Evolutionary conservation across 2,797 vertebrate genomes (phyloP), one percentile per base, ranked within the genome.

Genomic region (Calcarius lapponicus): DNA sequence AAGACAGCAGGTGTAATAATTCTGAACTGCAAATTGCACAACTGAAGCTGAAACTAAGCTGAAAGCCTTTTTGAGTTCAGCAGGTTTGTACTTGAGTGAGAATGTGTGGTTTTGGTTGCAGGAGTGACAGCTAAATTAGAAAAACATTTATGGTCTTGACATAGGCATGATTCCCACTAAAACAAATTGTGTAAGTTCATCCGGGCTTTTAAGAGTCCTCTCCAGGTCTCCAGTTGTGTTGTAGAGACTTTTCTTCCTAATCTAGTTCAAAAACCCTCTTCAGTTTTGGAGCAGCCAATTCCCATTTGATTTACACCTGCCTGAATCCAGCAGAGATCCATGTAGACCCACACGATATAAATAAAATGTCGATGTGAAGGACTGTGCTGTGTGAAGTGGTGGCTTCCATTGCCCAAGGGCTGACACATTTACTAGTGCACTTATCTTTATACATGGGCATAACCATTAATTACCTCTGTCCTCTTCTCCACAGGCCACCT

Each of bases 361-460:
- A 88, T 61, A 53, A 81, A 64, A 88, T 9, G 31, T 38, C 1
- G 0, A 25, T 31, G 31, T 64, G 9, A 66, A 88, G 31, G 79
- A 72, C 36, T 22, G 28, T 81, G 80, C 36, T 22, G 28, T 73
- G 80, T 64, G 58, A 88, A 69, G 48, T 29, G 29, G 21, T 12
- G 40, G 66, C 79, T 91, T 73, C 80, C 71, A 62, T 81, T 9
- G 96, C 96, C 79, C 24, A 75, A 85, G 94, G 90, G 94, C 89
- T 94, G 81, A 78, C 86, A 94, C 88, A 76, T 86, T 95, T 96
- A 76, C 88, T 83, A 51, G 72, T 65, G 94, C 88, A 88, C 47
- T 94, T 93, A 94, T 87, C 92, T 85, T 89, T 92, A 86, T 71
- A 90, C 45, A 86, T 5, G 51, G 85, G 58, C 80, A 95, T 24